Conservation (phyloP, 1,140 invertebrate species). For the Anastatus disparis region DNA sequence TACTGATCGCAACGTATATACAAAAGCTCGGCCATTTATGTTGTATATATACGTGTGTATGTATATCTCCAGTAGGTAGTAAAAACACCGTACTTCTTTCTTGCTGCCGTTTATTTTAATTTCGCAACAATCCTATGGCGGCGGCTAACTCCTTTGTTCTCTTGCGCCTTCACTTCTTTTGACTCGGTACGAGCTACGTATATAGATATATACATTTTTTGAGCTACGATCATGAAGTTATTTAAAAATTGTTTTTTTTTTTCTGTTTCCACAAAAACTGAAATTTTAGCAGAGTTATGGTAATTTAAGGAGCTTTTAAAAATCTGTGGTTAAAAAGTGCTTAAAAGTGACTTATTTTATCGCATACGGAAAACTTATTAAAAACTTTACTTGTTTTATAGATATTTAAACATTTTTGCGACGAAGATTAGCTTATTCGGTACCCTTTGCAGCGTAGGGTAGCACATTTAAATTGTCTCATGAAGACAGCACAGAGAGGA, state of each 20-base stretch:
- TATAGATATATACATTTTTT: not conserved
- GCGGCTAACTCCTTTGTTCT: constrained; percentile 56
- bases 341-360: constrained; percentile 22
- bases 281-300: constrained; percentile 25
- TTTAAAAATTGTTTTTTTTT: too few species aligned
- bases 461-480: too few species aligned
- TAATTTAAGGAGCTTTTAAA: not conserved
- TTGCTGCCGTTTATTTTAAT: constrained; percentile 66
- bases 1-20: constrained; percentile 26
- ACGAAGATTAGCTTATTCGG: too few species aligned
- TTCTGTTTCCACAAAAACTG: constrained; percentile 13
- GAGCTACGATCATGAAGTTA: too few species aligned
- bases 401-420: too few species aligned
- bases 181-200: not conserved
- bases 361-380: too few species aligned
- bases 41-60: too few species aligned
- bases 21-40: constrained; percentile 45
- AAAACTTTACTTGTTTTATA: too few species aligned
- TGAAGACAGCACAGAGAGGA: too few species aligned
- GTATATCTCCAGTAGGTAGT: too few species aligned
- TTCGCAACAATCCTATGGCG: constrained; percentile 53
- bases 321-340: constrained; percentile 16
- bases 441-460: too few species aligned
- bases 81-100: constrained; percentile 49
- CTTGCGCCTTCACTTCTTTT: constrained; percentile 39